These are phyloP conservation scores for Daubentonia madagascariensis DNA, from an alignment of 2,113 vertebrate species.

Conservation along the genomic window DNA sequence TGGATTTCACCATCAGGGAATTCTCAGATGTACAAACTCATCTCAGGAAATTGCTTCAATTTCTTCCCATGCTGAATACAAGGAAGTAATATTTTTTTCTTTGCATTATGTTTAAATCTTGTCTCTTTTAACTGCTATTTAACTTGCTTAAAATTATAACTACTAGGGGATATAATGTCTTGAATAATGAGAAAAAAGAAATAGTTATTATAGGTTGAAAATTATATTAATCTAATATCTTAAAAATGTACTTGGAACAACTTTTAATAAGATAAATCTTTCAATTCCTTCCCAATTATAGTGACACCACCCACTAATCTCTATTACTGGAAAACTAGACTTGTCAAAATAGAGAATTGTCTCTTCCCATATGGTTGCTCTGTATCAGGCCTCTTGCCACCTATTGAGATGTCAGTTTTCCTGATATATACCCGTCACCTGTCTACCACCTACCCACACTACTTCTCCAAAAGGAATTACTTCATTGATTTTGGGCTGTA, in stretches of 20 bases:
- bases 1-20: not conserved
- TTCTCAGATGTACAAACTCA: not conserved
- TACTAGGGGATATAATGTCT: not conserved
- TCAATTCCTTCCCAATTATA: not conserved
- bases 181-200: conserved; percentile 14
- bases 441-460: not conserved
- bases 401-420: not conserved
- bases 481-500: conserved; percentile 56
- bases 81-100: not conserved
- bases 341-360: not conserved
- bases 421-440: not conserved
- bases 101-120: conserved; percentile 32
- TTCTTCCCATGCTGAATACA: not conserved
- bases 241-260: not conserved
- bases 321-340: not conserved
- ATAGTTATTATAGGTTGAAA: not conserved
- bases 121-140: not conserved
- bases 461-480: conserved; percentile 41
- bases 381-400: not conserved
- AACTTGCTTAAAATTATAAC: conserved; percentile 22
- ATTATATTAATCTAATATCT: not conserved
- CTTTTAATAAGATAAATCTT: not conserved
- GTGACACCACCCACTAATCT: not conserved
- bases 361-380: not conserved
- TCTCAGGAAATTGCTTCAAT: conserved; percentile 10